Conservation (phyloP, 2,797 vertebrate genomes). For the Sebastes hubbsi region DNA sequence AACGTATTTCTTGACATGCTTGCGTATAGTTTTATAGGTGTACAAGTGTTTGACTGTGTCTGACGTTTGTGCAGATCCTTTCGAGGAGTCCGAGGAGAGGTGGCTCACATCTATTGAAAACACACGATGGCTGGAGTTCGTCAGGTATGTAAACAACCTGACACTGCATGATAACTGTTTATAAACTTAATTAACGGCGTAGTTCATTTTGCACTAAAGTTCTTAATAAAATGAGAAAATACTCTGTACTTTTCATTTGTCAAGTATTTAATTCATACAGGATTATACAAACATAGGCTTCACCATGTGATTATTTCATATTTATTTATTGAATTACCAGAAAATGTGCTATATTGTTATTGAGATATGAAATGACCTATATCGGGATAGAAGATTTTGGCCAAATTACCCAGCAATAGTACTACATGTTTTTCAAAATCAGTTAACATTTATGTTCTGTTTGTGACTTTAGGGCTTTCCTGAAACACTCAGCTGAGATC, state of each 20-base stretch:
- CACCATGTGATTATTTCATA: no score
- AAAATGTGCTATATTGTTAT: no score
- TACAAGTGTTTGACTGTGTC: slow-evolving; percentile 12
- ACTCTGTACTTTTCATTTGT: no score
- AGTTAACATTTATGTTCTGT: not conserved
- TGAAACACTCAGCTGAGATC: slow-evolving; percentile 91
- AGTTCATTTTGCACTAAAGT: no score
- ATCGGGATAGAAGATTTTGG: no score
- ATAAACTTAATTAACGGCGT: not conserved
- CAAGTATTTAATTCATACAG: no score
- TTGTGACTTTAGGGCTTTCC: slow-evolving; percentile 83
- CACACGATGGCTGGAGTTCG: slow-evolving; percentile 92
- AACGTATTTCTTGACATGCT: not conserved
- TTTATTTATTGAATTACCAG: no score
- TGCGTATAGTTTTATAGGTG: not conserved
- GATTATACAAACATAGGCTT: no score
- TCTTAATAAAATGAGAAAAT: no score
- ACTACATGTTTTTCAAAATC: not conserved
- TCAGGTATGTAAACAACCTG: slow-evolving; percentile 85
- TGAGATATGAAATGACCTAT: no score
- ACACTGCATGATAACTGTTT: not conserved
- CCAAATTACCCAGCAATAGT: no score
- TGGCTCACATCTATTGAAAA: slow-evolving; percentile 94
- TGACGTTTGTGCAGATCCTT: slow-evolving; percentile 84
- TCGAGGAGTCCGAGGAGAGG: slow-evolving; percentile 95